Base-by-base conservation (phyloP, 1,140 invertebrate genomes). In the Platorchestia sp. region DNA sequence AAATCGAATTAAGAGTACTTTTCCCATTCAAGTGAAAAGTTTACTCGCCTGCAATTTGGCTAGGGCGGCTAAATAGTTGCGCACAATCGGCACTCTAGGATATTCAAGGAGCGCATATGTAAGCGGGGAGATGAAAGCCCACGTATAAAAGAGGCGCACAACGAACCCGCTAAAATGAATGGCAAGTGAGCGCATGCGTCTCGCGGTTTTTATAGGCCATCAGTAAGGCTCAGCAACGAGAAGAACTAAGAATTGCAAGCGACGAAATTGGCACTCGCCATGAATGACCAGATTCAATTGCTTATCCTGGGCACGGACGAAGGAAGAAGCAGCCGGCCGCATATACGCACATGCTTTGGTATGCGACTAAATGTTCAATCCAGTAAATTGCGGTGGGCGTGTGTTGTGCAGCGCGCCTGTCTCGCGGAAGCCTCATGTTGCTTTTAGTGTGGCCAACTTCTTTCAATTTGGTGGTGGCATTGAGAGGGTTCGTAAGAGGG, bases 251-350 rank as follows among this genome's bases (percentile, higher is more conserved):
- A 93, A 93, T 93, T 93, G 91, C 43, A 47, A 45, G 91, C 91
- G 91, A 40, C 43, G 45, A 93, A 93, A 93, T 45, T 93, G 91
- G 91, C 91, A 93, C 91, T 93, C 44, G 91, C 91, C 91, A 93
- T 93, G 91, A 93, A 93, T 93, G 91, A 93, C 91, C 91, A 93
- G 91, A 93, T 93, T 93, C 91, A 93, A 93, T 93, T 93, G 91
- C 91, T 93, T 93, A 93, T 93, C 91, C 91, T 47, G 91, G 45
- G 91, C 91, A 93, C 91, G 91, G 91, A 93, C 44, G 45, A 44
- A 47, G 91, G 59, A 45, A 89, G 87, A 41, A 41, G 87, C 43
- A 89, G 87, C n/a, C 59, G 59, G 27, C 59, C 59, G 59, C 59
- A 75, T 75, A 89, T 89, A 89, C 87, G 87, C 43, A 89, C 87